A percentile compares a stretch with the other conserved stretches of the same genome.
These are phyloP conservation scores for Brachirus orientalis DNA, from an alignment of 2,113 vertebrate genomes.

Conservation along the genomic window DNA sequence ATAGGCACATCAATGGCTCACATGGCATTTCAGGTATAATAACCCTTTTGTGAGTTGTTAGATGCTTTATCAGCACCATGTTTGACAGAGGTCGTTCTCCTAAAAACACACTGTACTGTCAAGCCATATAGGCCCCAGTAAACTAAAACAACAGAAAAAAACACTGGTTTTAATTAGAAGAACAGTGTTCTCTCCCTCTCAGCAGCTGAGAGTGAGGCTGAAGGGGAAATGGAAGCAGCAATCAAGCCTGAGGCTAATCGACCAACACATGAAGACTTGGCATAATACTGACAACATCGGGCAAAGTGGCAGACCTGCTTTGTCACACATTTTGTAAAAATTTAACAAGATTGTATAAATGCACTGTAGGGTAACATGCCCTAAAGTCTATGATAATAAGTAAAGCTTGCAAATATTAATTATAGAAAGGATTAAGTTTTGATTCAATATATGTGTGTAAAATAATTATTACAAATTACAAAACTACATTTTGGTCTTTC, in stretches of 20 bases:
- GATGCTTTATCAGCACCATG: constrained; percentile 1
- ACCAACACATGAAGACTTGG: constrained; percentile 38
- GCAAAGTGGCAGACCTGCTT: not conserved
- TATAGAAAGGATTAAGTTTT: no score
- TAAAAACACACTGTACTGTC: constrained; percentile 13
- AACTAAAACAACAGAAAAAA: constrained; percentile 20
- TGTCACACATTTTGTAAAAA: constrained; percentile 4
- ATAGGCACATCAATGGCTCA: not conserved
- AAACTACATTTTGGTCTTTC: no score
- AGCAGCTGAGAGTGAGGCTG: constrained; percentile 32
- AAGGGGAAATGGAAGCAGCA: constrained; percentile 23
- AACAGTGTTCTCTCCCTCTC: constrained; percentile 17
- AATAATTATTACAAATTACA: no score
- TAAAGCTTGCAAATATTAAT: no score
- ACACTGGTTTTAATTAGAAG: constrained; percentile 40
- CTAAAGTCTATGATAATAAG: no score
- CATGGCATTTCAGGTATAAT: not conserved
- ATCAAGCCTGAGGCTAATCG: constrained; percentile 33
- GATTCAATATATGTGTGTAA: no score
- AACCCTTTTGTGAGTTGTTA: constrained; percentile 6
- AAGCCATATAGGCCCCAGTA: not conserved
- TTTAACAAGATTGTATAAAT: not conserved
- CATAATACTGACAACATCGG: constrained; percentile 24
- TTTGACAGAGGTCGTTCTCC: constrained; percentile 13
- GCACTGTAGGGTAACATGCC: no score